These are phyloP conservation scores for Drosophila pseudotakahashii DNA, from an alignment of 2,888 invertebrate genomes.

Conservation along the genomic window DNA sequence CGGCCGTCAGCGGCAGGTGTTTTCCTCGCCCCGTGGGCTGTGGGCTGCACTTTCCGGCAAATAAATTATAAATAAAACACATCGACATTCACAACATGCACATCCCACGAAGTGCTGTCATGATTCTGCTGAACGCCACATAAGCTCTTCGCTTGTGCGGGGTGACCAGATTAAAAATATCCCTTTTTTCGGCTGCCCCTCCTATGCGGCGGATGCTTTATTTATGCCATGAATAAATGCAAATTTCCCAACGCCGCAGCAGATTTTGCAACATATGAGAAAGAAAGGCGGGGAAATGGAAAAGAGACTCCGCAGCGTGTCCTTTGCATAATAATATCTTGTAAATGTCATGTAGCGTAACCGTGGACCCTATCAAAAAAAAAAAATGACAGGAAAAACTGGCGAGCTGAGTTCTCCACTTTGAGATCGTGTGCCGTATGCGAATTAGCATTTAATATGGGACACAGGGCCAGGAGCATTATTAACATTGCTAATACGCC, in stretches of 20 bases:
- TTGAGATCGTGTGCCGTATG: constrained; percentile 41
- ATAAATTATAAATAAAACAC: constrained; percentile 48
- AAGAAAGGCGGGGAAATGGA: constrained; percentile 36
- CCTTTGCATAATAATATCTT: constrained; percentile 77
- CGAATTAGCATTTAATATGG: constrained; percentile 72
- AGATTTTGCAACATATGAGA: constrained; percentile 68
- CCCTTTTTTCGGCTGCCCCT: constrained; percentile 34
- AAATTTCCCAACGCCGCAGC: constrained; percentile 69
- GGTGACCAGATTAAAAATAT: constrained; percentile 37
- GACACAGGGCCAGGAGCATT: constrained; percentile 64
- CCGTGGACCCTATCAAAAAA: constrained; percentile 21
- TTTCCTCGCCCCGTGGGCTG: background rate
- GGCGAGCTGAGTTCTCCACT: background rate
- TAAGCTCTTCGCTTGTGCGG: constrained; percentile 1
- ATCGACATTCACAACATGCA: constrained; percentile 22
- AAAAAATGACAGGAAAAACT: background rate
- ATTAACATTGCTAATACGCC: constrained; percentile 71
- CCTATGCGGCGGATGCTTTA: constrained; percentile 52
- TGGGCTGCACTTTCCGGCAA: constrained; percentile 25
- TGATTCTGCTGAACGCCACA: constrained; percentile 16
- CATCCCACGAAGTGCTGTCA: constrained; percentile 22
- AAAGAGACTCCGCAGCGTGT: constrained; percentile 58
- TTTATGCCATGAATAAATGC: constrained; percentile 76
- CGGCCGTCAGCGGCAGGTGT: constrained; percentile 47
- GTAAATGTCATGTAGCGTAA: constrained; percentile 69